These are phyloP conservation scores for Siniperca undulata DNA, from an alignment of 2,797 vertebrate species.

Conservation along the genomic window DNA sequence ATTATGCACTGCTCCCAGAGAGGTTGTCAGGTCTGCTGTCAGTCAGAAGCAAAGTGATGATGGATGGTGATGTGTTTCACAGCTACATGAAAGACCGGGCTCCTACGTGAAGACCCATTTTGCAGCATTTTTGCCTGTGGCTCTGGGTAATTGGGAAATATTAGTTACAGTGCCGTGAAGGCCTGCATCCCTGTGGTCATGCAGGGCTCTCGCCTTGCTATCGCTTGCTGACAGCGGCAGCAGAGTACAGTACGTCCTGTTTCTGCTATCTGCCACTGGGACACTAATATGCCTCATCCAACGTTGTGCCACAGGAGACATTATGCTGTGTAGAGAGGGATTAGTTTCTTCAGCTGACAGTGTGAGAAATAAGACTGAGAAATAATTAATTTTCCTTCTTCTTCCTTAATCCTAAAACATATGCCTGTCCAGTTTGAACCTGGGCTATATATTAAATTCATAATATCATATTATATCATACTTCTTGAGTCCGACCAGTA, in stretches of 20 bases:
- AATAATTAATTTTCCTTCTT: not conserved
- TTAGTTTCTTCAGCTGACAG: conserved; percentile 8
- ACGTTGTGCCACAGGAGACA: conserved; percentile 23
- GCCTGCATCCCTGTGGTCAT: conserved; percentile 51
- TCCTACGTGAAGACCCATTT: conserved; percentile 47
- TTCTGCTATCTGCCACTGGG: conserved; percentile 40
- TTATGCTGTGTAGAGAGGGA: not conserved
- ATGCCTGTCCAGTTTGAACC: not conserved
- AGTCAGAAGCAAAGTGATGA: conserved; percentile 56
- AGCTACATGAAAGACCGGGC: conserved; percentile 49
- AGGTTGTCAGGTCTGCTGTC: conserved; percentile 57
- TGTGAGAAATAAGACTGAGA: not conserved
- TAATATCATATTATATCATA: not conserved
- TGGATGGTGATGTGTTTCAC: conserved; percentile 50
- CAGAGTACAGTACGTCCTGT: conserved; percentile 23
- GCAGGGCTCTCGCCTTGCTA: conserved; percentile 38
- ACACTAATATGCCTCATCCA: conserved; percentile 13
- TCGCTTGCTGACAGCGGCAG: conserved; percentile 49
- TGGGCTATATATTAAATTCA: not conserved
- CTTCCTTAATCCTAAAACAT: conserved; percentile 1
- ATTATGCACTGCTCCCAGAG: conserved; percentile 4
- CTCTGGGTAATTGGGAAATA: conserved; percentile 68
- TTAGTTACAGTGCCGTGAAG: conserved; percentile 63
- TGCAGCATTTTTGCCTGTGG: conserved; percentile 54
- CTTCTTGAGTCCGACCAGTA: not conserved